A percentile compares a stretch with the other conserved stretches of the same genome.
Conservation (phyloP, 2,113 vertebrate genomes). For the Hydropotes inermis region DNA sequence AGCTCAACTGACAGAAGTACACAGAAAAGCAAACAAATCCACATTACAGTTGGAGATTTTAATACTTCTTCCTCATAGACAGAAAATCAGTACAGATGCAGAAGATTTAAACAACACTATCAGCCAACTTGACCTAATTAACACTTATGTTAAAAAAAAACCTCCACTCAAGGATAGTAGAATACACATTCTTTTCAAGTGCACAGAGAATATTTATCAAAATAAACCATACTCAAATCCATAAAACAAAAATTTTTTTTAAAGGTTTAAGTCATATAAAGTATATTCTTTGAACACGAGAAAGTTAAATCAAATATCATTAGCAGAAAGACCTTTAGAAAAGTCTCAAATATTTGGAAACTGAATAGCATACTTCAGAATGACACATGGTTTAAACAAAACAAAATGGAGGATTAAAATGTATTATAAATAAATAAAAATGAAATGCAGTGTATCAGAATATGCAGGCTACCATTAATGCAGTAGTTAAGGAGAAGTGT, state of each 20-base stretch:
- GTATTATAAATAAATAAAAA: conserved; percentile 22
- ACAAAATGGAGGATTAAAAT: not conserved
- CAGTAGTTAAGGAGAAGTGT: not conserved
- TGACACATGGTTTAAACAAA: not conserved
- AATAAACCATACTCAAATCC: not conserved
- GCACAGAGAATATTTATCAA: not conserved
- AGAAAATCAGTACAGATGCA: not conserved
- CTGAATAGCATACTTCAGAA: not conserved
- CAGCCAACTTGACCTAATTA: not conserved
- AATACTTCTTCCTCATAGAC: not conserved
- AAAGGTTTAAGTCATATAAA: not conserved
- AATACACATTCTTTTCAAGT: not conserved
- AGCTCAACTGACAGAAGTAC: not conserved
- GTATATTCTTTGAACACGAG: not conserved
- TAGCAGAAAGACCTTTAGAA: conserved; percentile 15
- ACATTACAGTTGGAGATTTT: not conserved
- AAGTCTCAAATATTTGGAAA: conserved; percentile 28
- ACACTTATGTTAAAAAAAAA: not conserved
- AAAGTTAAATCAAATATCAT: not conserved
- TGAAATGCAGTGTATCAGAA: not conserved
- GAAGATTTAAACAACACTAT: not conserved
- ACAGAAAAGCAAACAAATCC: not conserved
- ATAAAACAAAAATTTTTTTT: not conserved
- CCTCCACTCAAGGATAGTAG: not conserved
- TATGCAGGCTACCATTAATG: not conserved